Evolutionary conservation across 2,113 vertebrate genomes (phyloP).

Genomic region (Sciurus niger): DNA sequence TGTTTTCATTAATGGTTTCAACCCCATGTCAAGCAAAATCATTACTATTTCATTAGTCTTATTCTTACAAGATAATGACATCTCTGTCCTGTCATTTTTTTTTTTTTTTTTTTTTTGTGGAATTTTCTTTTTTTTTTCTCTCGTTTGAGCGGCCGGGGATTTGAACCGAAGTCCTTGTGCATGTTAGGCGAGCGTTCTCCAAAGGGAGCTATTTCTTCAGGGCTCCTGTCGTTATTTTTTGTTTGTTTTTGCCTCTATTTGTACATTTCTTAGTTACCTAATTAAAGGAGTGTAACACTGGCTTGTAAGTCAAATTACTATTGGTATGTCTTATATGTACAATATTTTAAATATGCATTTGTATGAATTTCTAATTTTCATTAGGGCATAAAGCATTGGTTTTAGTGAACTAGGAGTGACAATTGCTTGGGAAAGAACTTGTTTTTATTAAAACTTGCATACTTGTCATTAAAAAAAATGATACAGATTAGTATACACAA

Average conservation of each 20-base stretch:
- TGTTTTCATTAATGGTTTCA: slow-evolving; percentile 21
- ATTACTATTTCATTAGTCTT: not conserved
- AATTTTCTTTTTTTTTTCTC: too few species aligned
- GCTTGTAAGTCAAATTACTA: not conserved
- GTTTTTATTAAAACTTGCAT: not conserved
- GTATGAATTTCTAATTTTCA: not conserved
- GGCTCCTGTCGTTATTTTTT: not conserved
- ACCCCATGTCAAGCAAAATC: not conserved
- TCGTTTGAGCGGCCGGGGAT: too few species aligned
- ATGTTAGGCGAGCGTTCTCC: too few species aligned
- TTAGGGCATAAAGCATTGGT: not conserved
- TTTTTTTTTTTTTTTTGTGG: too few species aligned
- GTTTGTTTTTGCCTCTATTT: not conserved
- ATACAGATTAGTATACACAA: slow-evolving; percentile 48
- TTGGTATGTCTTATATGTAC: not conserved
- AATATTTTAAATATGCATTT: not conserved
- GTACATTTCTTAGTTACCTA: not conserved
- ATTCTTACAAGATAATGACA: not conserved
- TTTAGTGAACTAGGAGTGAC: not conserved
- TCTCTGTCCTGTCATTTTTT: not conserved
- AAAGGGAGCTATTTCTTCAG: too few species aligned
- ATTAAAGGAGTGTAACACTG: not conserved
- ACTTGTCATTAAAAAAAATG: slow-evolving; percentile 31
- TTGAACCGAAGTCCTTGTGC: too few species aligned
- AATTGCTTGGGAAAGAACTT: not conserved